phyloP scores from a whole-genome alignment of 2,888 invertebrate species.

The Gandaritis pyraliata region DNA sequence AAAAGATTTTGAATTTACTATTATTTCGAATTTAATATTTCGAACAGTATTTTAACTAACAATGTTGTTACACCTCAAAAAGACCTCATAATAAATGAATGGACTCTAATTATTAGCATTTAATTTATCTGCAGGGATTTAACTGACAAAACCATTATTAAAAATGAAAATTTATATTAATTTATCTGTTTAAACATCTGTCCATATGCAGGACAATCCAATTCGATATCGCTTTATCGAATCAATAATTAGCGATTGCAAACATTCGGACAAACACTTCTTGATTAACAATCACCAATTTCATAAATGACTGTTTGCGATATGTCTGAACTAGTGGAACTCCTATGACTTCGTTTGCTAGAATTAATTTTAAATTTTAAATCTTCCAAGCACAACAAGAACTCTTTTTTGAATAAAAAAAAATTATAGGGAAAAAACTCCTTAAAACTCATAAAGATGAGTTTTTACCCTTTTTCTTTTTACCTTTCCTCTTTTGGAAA shows the following conservation, averaged over 20 bases:
- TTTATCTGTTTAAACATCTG: constrained; percentile 28
- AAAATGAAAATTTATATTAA: constrained; percentile 26
- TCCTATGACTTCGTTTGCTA: neutral
- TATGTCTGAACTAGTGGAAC: constrained; percentile 32
- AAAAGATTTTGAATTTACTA: no score
- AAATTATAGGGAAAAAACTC: no score
- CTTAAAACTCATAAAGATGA: no score
- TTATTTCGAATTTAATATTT: no score
- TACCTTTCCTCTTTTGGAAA: no score
- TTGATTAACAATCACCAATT: constrained; percentile 42
- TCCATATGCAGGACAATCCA: constrained; percentile 29
- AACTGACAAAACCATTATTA: constrained; percentile 6
- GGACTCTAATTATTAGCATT: no score
- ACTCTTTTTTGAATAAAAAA: no score
- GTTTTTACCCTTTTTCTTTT: no score
- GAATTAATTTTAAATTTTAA: neutral
- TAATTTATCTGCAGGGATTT: neutral
- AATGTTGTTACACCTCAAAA: no score
- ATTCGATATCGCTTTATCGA: constrained; percentile 41
- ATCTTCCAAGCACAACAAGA: no score
- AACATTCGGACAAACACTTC: constrained; percentile 27
- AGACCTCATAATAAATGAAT: no score
- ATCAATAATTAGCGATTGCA: constrained; percentile 41
- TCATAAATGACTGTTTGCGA: constrained; percentile 40
- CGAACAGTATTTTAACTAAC: no score